Base-by-base conservation (phyloP, 2,888 invertebrate species). In the Cecidostiba fungosa region DNA sequence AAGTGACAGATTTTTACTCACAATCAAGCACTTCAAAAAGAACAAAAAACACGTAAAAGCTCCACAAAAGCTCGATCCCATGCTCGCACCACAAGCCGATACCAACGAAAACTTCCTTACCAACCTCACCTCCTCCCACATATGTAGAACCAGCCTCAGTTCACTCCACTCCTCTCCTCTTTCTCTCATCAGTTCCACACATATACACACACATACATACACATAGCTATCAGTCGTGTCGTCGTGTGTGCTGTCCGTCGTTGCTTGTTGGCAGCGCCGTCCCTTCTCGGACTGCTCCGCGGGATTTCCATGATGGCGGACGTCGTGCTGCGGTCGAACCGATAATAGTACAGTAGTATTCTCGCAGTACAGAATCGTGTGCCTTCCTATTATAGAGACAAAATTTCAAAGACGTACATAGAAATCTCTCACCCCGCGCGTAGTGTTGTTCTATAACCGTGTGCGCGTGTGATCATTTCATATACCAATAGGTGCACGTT, bases 291-390 rank as follows among this genome's bases (percentile, higher is more conserved):
- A 39, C 70, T 43, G 39, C 43, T 29, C 50, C 70, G 69, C 69
- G 79, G 8, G 73, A 47, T 70, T 79, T 78, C 82, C 72, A 77
- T 73, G 69, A 78, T 82, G 82, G 85, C 82, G 85, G 74, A 36
- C 70, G 66, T 77, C 36, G 80, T 77, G 72, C 50, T 43, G 81
- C 36, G 10, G 69, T 69, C 74, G 36, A 78, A 19, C 66, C 23
- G n/a, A 66, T 62, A 14, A 23, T 59, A 2, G 10, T 26, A 6
- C 10, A n/a, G 69, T n/a, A 14, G 29, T 19, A 50, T 14, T 79
- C 6, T 16, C 14, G 69, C 39, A 8, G 19, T 50, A 19, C 19
- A 59, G 54, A 59, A 59, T 6, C 54, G 54, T 59, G 54, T 59
- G 54, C 54, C 54, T 59, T 59, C 8, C 16, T 19, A 19, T 19